A percentile compares a stretch with the other conserved stretches of the same genome.
These are phyloP conservation scores for Galleria mellonella DNA, from an alignment of 1,140 invertebrate species.

Conservation along the genomic window DNA sequence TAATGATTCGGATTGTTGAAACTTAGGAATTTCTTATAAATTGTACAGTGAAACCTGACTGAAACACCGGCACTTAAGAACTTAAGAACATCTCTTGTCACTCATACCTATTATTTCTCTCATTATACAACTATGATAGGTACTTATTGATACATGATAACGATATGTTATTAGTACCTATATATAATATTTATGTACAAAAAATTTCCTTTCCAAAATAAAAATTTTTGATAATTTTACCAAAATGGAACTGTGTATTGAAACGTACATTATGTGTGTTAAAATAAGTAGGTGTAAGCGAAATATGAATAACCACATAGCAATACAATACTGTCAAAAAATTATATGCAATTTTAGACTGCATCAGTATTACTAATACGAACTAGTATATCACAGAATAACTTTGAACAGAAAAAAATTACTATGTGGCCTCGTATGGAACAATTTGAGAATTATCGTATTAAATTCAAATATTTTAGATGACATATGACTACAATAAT, in stretches of 20 bases:
- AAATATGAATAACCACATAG: slow-evolving; percentile 3
- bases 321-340: slow-evolving; percentile 1
- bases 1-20: too few species aligned
- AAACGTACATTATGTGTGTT: neutral
- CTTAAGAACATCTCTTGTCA: too few species aligned
- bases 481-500: neutral
- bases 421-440: neutral
- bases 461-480: neutral
- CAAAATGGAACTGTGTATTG: slow-evolving; percentile 8
- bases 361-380: slow-evolving; percentile 1
- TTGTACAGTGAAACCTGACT: too few species aligned
- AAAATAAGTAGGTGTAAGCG: slow-evolving; percentile 1
- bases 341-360: slow-evolving; percentile 1
- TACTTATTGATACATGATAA: too few species aligned
- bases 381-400: slow-evolving; percentile 2
- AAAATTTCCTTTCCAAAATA: slow-evolving; percentile 15
- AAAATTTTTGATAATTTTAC: slow-evolving; percentile 39
- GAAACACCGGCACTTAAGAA: too few species aligned
- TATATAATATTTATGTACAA: slow-evolving; percentile 3
- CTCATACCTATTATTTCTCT: too few species aligned
- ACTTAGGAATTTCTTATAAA: too few species aligned
- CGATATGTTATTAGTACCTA: neutral
- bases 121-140: too few species aligned
- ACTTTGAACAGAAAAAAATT: neutral
- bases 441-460: neutral